phyloP scores from a whole-genome alignment of 2,888 invertebrate species.

The Tromatobia lineatoria region DNA sequence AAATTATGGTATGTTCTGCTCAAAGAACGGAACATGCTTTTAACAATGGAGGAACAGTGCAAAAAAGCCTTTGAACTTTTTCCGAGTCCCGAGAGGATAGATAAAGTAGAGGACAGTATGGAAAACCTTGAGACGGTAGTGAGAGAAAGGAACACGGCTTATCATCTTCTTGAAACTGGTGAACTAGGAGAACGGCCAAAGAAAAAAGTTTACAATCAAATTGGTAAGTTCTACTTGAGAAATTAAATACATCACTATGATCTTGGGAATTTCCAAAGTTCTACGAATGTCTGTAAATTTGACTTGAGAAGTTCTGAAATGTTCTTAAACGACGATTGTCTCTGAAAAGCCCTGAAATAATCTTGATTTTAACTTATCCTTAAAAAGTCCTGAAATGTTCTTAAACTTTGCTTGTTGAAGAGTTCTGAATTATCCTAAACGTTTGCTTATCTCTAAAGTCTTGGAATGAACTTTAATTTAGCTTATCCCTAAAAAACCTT shows the following conservation, averaged over 20 bases:
- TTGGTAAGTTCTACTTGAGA: constrained; percentile 86
- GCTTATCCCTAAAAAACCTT: too few relatives aligned
- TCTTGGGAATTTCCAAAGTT: not conserved
- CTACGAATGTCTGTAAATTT: too few relatives aligned
- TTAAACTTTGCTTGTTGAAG: too few relatives aligned
- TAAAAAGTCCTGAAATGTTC: too few relatives aligned
- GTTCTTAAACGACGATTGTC: too few relatives aligned
- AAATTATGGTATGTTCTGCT: constrained; percentile 97
- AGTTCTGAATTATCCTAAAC: too few relatives aligned
- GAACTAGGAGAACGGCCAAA: constrained; percentile 92
- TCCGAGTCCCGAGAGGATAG: constrained; percentile 96
- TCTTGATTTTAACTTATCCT: too few relatives aligned
- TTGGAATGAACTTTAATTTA: too few relatives aligned
- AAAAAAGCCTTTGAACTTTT: constrained; percentile 90
- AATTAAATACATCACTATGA: not conserved
- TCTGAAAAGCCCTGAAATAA: too few relatives aligned
- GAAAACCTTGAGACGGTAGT: constrained; percentile 95
- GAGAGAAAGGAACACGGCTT: constrained; percentile 96
- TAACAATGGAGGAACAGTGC: constrained; percentile 97
- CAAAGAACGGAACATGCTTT: constrained; percentile 98
- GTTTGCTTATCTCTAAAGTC: too few relatives aligned
- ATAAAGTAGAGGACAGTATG: constrained; percentile 98
- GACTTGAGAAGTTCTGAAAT: too few relatives aligned
- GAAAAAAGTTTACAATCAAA: constrained; percentile 87
- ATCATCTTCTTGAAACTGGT: constrained; percentile 95